phyloP scores from a whole-genome alignment of 2,888 invertebrate species.

The Axea sp. region DNA sequence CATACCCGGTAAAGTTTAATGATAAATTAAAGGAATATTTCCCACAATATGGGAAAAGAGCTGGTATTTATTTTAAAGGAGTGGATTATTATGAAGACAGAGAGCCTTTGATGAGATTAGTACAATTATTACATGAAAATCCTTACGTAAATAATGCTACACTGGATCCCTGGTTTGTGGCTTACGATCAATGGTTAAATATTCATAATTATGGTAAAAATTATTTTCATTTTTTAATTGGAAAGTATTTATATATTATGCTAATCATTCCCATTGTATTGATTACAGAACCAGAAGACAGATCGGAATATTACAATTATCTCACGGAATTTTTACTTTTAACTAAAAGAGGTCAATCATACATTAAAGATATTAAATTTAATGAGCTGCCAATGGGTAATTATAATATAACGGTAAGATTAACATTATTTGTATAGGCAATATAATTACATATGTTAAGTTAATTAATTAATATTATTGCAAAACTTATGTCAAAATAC shows the following conservation, averaged over 20 bases:
- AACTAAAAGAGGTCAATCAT: constrained; percentile 74
- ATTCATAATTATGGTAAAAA: constrained; percentile 66
- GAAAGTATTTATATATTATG: too few relatives aligned
- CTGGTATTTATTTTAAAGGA: constrained; percentile 75
- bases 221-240: too few relatives aligned
- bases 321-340: constrained; percentile 76
- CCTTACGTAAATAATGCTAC: constrained; percentile 74
- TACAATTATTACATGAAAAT: constrained; percentile 69
- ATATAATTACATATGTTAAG: too few relatives aligned
- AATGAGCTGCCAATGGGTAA: constrained; percentile 69
- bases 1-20: constrained; percentile 75
- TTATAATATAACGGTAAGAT: constrained; percentile 76
- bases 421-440: background rate
- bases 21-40: constrained; percentile 74
- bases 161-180: constrained; percentile 76
- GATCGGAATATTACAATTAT: constrained; percentile 73
- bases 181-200: constrained; percentile 73
- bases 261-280: too few relatives aligned
- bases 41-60: constrained; percentile 75
- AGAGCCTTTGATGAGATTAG: constrained; percentile 68
- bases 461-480: too few relatives aligned
- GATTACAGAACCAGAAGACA: constrained; percentile 69
- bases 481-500: too few relatives aligned
- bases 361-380: constrained; percentile 77
- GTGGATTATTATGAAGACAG: constrained; percentile 76